These are phyloP conservation scores for Endomychus coccineus DNA, from an alignment of 2,888 invertebrate species.

Conservation along the genomic window DNA sequence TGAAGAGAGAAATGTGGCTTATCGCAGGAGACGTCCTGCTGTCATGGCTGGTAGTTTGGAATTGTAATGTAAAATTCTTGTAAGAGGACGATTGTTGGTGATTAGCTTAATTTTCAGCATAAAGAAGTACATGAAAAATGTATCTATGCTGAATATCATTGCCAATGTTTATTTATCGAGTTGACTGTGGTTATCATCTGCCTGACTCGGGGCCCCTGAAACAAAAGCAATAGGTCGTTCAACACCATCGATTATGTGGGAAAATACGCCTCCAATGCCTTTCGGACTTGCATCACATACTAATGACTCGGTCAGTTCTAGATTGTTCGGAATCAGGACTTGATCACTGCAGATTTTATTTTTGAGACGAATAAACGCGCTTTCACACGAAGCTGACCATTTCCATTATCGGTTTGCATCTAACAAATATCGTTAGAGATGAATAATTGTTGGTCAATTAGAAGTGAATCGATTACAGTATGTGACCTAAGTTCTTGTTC, in stretches of 20 bases:
- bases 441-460: no score
- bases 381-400: not conserved
- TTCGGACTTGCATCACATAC: slow-evolving; percentile 1
- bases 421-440: no score
- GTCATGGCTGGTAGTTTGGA: not conserved
- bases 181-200: not conserved
- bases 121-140: not conserved
- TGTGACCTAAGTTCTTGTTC: no score
- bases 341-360: not conserved
- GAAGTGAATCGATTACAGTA: no score
- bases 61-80: not conserved
- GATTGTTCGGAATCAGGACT: not conserved
- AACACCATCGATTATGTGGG: not conserved
- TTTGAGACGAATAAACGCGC: not conserved
- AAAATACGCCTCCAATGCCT: not conserved
- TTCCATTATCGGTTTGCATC: no score
- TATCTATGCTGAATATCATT: not conserved
- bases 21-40: not conserved
- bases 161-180: not conserved
- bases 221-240: not conserved
- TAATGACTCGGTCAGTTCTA: not conserved
- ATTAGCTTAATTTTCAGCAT: not conserved
- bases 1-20: not conserved
- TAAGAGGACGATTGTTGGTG: not conserved
- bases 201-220: not conserved